phyloP scores from a whole-genome alignment of 1,140 invertebrate genomes.

The Hetaerina americana region DNA sequence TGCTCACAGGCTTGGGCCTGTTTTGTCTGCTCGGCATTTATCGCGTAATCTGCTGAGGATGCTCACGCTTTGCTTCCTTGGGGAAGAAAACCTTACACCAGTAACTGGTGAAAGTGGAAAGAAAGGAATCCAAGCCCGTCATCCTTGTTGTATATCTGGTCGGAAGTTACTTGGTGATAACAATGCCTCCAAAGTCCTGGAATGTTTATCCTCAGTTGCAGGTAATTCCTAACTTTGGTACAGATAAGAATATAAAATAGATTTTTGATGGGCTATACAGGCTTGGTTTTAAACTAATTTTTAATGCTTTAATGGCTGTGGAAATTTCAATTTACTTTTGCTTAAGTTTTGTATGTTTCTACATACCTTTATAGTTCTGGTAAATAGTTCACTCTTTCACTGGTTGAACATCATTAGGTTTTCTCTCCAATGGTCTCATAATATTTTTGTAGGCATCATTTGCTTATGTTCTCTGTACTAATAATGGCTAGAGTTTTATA shows the following conservation, averaged over 20 bases:
- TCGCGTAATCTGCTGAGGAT: conserved; percentile 86
- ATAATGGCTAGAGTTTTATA: too few relatives aligned
- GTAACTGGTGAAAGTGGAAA: conserved; percentile 7
- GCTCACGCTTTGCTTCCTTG: conserved; percentile 85
- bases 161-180: conserved; percentile 53
- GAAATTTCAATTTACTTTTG: too few relatives aligned
- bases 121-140: not conserved
- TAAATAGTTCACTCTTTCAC: too few relatives aligned
- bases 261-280: not conserved
- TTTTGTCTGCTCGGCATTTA: conserved; percentile 79
- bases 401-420: too few relatives aligned
- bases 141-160: conserved; percentile 4
- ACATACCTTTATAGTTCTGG: too few relatives aligned
- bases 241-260: conserved; percentile 10
- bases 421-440: too few relatives aligned
- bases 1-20: conserved; percentile 84
- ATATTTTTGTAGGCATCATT: too few relatives aligned
- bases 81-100: conserved; percentile 58
- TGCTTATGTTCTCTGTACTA: too few relatives aligned
- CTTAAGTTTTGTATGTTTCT: too few relatives aligned
- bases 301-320: too few relatives aligned
- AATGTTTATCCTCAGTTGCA: conserved; percentile 75
- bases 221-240: too few relatives aligned
- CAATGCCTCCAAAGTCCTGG: conserved; percentile 69
- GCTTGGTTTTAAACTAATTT: too few relatives aligned